Evolutionary conservation across 1,140 invertebrate genomes (phyloP).

Genomic region (Wasmannia auropunctata): DNA sequence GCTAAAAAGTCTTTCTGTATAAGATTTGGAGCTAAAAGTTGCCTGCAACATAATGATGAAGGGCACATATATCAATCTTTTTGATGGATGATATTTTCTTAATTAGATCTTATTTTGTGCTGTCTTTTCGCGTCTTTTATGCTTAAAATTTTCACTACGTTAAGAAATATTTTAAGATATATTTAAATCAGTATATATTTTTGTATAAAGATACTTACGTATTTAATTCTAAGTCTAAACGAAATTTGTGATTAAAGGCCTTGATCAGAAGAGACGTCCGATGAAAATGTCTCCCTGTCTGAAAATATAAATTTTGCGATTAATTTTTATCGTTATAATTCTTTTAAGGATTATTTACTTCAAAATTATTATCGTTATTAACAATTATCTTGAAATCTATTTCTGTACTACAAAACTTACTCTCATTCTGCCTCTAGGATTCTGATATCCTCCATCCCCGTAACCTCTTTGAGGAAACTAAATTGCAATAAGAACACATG

Average conservation of each 20-base stretch:
- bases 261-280: conserved; percentile 97
- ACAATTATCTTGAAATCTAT: background rate
- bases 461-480: conserved; percentile 85
- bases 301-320: conserved; percentile 83
- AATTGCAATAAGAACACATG: conserved; percentile 20
- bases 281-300: conserved; percentile 97
- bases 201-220: conserved; percentile 90
- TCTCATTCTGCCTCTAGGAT: conserved; percentile 83
- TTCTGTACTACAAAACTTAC: conserved; percentile 79
- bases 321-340: background rate
- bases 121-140: background rate
- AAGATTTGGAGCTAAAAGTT: conserved; percentile 93
- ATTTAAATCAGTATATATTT: background rate
- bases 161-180: conserved; percentile 1
- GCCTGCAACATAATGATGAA: conserved; percentile 86
- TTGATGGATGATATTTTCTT: background rate
- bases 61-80: background rate
- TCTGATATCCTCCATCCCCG: conserved; percentile 83
- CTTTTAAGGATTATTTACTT: conserved; percentile 19
- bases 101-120: background rate
- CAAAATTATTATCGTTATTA: background rate
- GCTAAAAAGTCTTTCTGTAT: conserved; percentile 92
- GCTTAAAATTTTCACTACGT: background rate
- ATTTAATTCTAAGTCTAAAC: conserved; percentile 97
- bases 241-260: conserved; percentile 98